Evolutionary conservation across 2,888 invertebrate species (phyloP).

Genomic region (Eilema caniola): DNA sequence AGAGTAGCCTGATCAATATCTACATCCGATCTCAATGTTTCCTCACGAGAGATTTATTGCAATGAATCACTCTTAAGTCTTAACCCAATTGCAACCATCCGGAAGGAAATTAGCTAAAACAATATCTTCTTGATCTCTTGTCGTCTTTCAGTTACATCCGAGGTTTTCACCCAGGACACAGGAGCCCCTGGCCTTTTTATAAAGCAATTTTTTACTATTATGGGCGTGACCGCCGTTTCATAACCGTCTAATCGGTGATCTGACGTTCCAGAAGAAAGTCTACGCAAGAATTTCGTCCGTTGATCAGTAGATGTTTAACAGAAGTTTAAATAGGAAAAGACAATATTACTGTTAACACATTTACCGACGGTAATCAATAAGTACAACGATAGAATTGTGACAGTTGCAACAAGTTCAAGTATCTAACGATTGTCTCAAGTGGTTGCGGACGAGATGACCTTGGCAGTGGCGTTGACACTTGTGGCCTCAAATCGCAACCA

Average conservation of each 20-base stretch:
- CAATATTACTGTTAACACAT: not conserved
- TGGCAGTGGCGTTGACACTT: slow-evolving; percentile 83
- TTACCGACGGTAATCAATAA: not conserved
- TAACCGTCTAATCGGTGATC: no score
- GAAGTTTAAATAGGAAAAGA: not conserved
- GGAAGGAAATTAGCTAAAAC: no score
- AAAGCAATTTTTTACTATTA: not conserved
- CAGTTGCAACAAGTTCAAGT: slow-evolving; percentile 61
- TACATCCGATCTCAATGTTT: not conserved
- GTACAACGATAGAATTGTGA: slow-evolving; percentile 38
- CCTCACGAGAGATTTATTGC: no score
- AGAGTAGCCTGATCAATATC: not conserved
- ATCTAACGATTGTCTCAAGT: slow-evolving; percentile 57
- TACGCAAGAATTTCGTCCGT: no score
- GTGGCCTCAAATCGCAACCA: slow-evolving; percentile 74
- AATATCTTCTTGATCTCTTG: not conserved
- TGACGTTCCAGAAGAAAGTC: no score
- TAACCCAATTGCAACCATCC: no score
- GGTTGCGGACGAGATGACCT: slow-evolving; percentile 73
- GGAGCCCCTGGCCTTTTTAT: not conserved
- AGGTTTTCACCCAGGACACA: not conserved
- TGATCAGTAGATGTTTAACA: not conserved
- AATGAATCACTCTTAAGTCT: no score
- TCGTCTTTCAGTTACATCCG: not conserved
- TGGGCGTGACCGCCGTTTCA: not conserved